Evolutionary conservation across 30 jellyfish, hydroid and myxozoan species (phyloP).

Genomic region (Mastigias papua): DNA sequence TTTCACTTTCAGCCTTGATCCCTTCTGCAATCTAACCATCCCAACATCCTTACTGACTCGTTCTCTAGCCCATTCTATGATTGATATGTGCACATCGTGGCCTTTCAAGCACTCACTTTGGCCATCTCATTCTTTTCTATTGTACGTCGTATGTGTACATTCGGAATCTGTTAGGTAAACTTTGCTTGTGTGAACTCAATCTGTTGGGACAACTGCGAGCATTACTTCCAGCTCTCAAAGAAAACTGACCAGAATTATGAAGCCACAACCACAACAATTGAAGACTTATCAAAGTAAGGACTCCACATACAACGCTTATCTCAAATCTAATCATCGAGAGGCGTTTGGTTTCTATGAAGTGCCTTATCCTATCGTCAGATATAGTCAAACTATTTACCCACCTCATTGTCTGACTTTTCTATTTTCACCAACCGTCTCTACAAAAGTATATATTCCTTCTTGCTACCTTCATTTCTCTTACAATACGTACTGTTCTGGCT

Average conservation of each 20-base stretch:
- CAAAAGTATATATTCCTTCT: background rate
- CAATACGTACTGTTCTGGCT: too few species aligned
- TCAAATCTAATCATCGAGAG: background rate
- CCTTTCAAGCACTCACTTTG: background rate
- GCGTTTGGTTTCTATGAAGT: background rate
- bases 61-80: background rate
- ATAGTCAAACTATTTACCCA: background rate
- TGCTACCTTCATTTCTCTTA: background rate
- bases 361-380: background rate
- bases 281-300: conserved; percentile 1
- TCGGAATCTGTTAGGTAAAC: conserved; percentile 38
- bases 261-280: conserved; percentile 29
- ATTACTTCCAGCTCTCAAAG: conserved; percentile 19
- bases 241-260: conserved; percentile 37
- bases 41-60: too few species aligned
- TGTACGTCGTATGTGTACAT: conserved; percentile 48
- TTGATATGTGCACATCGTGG: background rate
- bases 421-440: background rate
- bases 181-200: conserved; percentile 29
- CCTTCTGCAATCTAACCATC: background rate
- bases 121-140: conserved; percentile 17
- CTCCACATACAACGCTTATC: conserved; percentile 5
- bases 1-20: background rate
- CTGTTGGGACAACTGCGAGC: conserved; percentile 17
- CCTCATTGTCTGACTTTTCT: background rate